Conservation (phyloP, 2,888 invertebrate species). For the Apamea sordens region DNA sequence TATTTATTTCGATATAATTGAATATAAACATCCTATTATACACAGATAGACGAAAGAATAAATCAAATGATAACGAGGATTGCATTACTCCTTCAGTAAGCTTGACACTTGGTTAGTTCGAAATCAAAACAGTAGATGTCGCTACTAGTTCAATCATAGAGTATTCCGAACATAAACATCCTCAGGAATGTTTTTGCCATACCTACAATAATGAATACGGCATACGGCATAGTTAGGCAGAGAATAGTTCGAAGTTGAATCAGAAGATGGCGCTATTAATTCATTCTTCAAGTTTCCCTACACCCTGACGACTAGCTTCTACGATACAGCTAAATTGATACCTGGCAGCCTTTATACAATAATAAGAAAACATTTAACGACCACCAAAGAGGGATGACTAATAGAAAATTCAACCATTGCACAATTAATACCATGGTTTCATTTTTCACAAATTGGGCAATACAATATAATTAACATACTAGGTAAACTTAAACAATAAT, state of each 20-base stretch:
- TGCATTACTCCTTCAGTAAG: not conserved
- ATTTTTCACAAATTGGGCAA: no score
- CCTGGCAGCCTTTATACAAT: not conserved
- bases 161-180: not conserved
- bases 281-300: no score
- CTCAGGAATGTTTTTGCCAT: not conserved
- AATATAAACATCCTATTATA: not conserved
- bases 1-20: not conserved
- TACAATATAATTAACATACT: no score
- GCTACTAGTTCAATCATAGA: not conserved
- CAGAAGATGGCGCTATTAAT: conserved; percentile 19
- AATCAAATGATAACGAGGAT: not conserved
- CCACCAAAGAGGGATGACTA: not conserved
- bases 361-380: not conserved
- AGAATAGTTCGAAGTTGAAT: conserved; percentile 1
- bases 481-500: no score
- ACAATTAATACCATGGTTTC: not conserved
- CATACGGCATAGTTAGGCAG: no score
- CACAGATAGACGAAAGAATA: not conserved
- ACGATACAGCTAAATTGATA: not conserved
- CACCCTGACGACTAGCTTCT: not conserved
- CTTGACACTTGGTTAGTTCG: not conserved
- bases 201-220: not conserved
- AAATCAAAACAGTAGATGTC: not conserved
- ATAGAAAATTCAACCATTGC: not conserved